phyloP scores from a whole-genome alignment of 2,888 invertebrate species.

The Cataglyphis rosenhaueri region DNA sequence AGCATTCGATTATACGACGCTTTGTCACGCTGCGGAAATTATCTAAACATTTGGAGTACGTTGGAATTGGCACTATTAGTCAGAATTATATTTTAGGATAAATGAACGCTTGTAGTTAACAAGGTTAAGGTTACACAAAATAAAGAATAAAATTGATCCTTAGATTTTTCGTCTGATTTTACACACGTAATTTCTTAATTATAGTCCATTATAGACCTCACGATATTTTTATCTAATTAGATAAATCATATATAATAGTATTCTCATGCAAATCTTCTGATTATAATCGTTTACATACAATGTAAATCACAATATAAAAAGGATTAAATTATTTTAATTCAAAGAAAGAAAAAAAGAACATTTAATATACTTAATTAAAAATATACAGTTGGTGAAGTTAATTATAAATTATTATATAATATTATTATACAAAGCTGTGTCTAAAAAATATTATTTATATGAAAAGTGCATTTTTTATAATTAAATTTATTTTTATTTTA shows the following conservation, averaged over 20 bases:
- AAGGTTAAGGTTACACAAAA: not conserved
- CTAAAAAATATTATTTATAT: not conserved
- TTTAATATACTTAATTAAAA: not conserved
- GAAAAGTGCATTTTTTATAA: not conserved
- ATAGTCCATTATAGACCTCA: not conserved
- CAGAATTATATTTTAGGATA: not conserved
- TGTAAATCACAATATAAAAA: not conserved
- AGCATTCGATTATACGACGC: conserved; percentile 29
- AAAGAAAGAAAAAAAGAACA: not conserved
- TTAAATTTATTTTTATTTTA: not conserved
- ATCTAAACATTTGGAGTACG: not conserved
- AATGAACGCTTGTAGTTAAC: not conserved
- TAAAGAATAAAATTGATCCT: not conserved
- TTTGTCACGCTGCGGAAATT: not conserved
- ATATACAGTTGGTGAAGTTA: not conserved
- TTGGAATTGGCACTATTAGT: not conserved
- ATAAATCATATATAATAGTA: not conserved
- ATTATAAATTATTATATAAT: no score
- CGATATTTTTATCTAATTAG: not conserved
- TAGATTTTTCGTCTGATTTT: not conserved
- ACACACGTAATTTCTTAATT: conserved; percentile 3
- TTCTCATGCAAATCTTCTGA: not conserved
- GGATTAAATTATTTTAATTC: not conserved
- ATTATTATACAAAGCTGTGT: not conserved
- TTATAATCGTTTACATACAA: not conserved